These are phyloP conservation scores for Tenthredo scrophulariae DNA, from an alignment of 2,888 invertebrate species.

Conservation along the genomic window DNA sequence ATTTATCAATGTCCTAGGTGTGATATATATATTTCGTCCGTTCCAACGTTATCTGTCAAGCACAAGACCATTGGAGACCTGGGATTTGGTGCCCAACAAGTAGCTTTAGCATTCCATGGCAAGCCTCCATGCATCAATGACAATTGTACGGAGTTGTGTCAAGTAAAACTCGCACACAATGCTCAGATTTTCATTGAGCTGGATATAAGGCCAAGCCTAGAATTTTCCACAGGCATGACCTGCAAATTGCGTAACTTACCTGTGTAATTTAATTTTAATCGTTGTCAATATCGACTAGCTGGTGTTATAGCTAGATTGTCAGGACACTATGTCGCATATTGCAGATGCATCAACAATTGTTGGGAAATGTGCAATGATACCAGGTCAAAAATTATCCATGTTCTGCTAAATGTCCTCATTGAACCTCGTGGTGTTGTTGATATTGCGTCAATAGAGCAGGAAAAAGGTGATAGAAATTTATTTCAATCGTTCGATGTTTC, in stretches of 20 bases:
- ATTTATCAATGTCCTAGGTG: slow-evolving; percentile 30
- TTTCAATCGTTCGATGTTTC: not conserved
- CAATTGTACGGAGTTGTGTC: slow-evolving; percentile 5
- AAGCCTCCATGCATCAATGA: slow-evolving; percentile 28
- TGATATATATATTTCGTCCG: slow-evolving; percentile 27
- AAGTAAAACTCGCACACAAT: slow-evolving; percentile 13
- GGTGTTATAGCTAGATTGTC: slow-evolving; percentile 39
- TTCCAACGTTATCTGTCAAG: slow-evolving; percentile 42
- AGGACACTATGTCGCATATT: slow-evolving; percentile 54
- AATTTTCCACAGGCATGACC: not conserved
- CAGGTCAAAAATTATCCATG: slow-evolving; percentile 9
- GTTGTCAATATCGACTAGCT: slow-evolving; percentile 46
- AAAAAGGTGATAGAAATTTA: not conserved
- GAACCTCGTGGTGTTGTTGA: slow-evolving; percentile 52
- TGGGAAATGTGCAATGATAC: slow-evolving; percentile 53
- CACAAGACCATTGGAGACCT: slow-evolving; percentile 41
- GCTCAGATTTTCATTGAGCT: slow-evolving; percentile 53
- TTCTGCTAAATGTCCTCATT: slow-evolving; percentile 25
- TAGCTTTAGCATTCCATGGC: slow-evolving; percentile 7
- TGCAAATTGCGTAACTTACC: slow-evolving; percentile 48
- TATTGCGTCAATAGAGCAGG: slow-evolving; percentile 2
- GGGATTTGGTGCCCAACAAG: slow-evolving; percentile 45
- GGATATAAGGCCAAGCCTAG: slow-evolving; percentile 48
- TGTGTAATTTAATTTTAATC: slow-evolving; percentile 29
- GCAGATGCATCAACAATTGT: slow-evolving; percentile 41